A percentile compares a stretch with the other conserved stretches of the same genome.
Conservation (phyloP, 2,113 vertebrate genomes). For the Paedocypris sp. region DNA sequence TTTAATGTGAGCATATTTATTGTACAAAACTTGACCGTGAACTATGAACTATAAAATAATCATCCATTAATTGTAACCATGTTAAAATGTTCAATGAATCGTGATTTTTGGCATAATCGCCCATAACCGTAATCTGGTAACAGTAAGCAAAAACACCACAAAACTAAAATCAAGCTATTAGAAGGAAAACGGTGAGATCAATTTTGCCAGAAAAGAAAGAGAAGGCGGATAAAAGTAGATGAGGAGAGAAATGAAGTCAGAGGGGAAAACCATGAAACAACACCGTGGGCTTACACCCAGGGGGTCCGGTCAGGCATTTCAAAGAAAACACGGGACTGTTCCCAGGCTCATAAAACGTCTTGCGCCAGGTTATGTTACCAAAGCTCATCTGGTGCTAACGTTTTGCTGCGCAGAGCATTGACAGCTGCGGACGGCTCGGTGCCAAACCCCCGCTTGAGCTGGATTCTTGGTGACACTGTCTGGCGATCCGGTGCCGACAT, state of each 20-base stretch:
- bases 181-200: neutral
- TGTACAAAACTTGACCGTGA: no score
- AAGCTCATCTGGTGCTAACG: conserved; percentile 44
- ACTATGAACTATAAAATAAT: no score
- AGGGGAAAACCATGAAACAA: neutral
- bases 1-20: no score
- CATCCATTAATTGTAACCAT: no score
- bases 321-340: conserved; percentile 37
- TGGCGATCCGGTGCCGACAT: conserved; percentile 32
- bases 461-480: conserved; percentile 37
- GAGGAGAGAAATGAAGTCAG: neutral
- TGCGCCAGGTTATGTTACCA: conserved; percentile 50
- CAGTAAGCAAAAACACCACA: no score
- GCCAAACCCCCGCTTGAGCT: conserved; percentile 55
- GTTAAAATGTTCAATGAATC: no score
- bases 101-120: no score
- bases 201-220: neutral
- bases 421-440: conserved; percentile 63
- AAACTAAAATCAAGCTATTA: no score
- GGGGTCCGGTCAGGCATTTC: conserved; percentile 18
- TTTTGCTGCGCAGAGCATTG: conserved; percentile 32
- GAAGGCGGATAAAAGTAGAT: neutral
- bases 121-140: no score
- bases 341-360: conserved; percentile 38
- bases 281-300: neutral